Base-by-base conservation (phyloP, 1,140 invertebrate genomes). In the Anastrepha obliqua region DNA sequence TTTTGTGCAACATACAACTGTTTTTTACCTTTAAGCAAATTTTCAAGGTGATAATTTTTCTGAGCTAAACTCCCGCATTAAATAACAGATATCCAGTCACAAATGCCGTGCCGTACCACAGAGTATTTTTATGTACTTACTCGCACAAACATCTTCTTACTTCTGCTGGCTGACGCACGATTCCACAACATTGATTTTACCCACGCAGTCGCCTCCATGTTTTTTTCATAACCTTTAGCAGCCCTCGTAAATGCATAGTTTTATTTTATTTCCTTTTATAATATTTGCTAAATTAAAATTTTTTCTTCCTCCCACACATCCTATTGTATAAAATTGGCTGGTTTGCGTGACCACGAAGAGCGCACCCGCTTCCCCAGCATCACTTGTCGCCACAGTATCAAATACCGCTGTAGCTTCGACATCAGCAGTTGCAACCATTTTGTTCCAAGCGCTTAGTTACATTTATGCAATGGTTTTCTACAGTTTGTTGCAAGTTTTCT, bases 271-370 rank as follows among this genome's bases (percentile, higher is more conserved):
- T 39, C 65, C 47, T 74, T 74, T 74, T 5, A 74, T 17, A 74
- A 74, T 47, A 74, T 74, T 74, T 47, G 47, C 29, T 74, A 44
- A 74, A 74, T 74, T 44, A 74, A 74, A 74, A 74, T 74, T 74
- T 74, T 74, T 74, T 74, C 70, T 74, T 74, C 47, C 70, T 1
- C 44, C 6, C 6, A 8, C 17, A 29, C 44, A 51, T 0, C 1
- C 29, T 29, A 29, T 29, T 29, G 29, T 29, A 29, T 11, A 9
- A 11, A 20, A 39, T 13, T 42, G 20, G 65, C 20, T 67, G 65
- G 1, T 29, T 67, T 67, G 29, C 39, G 8, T 42, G 29, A 11
- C 7, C 9, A 29, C 39, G n/a, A n/a, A n/a, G n/a, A n/a, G n/a
- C n/a, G n/a, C n/a, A 0, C 55, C 7, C 7, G 13, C 11, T 67